Evolutionary conservation across 2,797 vertebrate species (phyloP), one percentile per base, ranked within the genome.

Genomic region (Oreortyx pictus): DNA sequence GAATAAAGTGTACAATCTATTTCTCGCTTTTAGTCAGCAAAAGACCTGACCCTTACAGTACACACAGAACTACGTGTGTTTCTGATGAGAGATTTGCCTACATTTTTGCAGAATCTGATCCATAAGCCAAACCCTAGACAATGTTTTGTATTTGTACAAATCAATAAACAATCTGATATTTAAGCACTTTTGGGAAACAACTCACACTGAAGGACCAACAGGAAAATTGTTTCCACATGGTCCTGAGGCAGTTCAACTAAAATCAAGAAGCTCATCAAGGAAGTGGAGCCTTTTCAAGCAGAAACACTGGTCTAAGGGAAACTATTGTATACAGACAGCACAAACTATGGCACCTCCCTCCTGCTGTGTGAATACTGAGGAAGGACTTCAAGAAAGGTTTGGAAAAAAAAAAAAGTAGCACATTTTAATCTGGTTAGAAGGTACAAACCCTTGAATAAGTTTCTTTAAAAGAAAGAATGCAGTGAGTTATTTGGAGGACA

Each of bases 41-140:
- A 61, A 62, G 24, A 86, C 49, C 72, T 31, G 25, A 16, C 25
- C 57, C 68, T 62, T 65, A 17, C 13, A 82, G 39, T 0, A 57
- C 6, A 61, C 33, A 46, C 18, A 56, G 50, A 66, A 24, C 7
- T 31, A 33, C 57, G 60, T 24, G 39, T 0, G 0, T 20, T 85
- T 82, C 47, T 41, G 52, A 52, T 56, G 19, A 59, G 29, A 82
- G 24, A 47, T 71, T 71, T 73, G 47, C 37, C 61, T 41, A 3
- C 76, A 35, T 2, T 14, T 6, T 23, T 80, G 57, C 52, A 67
- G 56, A 79, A 35, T 19, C 4, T 14, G n/a, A 56, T 56, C 35
- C 50, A 2, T 3, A 47, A 17, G 20, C 13, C 27, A 73, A 78
- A 54, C 3, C 11, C 19, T 61, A 49, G 8, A 81, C 73, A 37